Conservation (phyloP, 2,888 invertebrate genomes). For the Athalia circularis region DNA sequence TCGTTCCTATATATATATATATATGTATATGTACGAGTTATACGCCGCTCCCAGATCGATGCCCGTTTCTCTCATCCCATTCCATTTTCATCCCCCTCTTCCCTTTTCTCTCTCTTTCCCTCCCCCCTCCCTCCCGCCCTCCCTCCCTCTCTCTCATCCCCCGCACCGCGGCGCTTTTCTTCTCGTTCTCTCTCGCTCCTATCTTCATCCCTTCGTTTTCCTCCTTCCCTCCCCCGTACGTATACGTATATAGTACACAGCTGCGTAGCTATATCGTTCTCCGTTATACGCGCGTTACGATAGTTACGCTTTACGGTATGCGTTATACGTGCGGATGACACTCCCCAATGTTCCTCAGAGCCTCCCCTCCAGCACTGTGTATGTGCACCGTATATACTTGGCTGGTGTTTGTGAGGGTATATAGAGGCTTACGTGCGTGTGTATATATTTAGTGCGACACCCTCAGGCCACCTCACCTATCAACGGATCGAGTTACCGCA, state of each 20-base stretch:
- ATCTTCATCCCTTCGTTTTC: not conserved
- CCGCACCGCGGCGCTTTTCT: not conserved
- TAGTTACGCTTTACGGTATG: slow-evolving; percentile 40
- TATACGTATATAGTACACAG: not conserved
- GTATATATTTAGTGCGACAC: not conserved
- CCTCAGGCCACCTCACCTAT: slow-evolving; percentile 20
- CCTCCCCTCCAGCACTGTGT: not conserved
- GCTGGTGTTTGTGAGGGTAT: too few species aligned
- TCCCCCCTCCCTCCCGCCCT: not conserved
- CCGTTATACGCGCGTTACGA: slow-evolving; percentile 24
- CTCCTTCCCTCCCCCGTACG: not conserved
- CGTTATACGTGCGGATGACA: slow-evolving; percentile 47
- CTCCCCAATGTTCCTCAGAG: slow-evolving; percentile 43
- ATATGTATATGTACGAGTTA: slow-evolving; percentile 30
- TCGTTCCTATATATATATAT: slow-evolving; percentile 7
- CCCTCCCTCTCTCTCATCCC: not conserved
- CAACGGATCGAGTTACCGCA: slow-evolving; percentile 41
- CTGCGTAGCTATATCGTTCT: not conserved
- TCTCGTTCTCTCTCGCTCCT: not conserved
- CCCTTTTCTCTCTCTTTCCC: slow-evolving; percentile 3
- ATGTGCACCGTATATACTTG: not conserved
- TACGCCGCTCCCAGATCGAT: slow-evolving; percentile 46
- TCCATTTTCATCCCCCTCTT: not conserved
- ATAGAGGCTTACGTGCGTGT: too few species aligned
- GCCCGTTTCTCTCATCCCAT: slow-evolving; percentile 26